phyloP scores from a whole-genome alignment of 2,113 vertebrate genomes.

The Collichthys lucidus region DNA sequence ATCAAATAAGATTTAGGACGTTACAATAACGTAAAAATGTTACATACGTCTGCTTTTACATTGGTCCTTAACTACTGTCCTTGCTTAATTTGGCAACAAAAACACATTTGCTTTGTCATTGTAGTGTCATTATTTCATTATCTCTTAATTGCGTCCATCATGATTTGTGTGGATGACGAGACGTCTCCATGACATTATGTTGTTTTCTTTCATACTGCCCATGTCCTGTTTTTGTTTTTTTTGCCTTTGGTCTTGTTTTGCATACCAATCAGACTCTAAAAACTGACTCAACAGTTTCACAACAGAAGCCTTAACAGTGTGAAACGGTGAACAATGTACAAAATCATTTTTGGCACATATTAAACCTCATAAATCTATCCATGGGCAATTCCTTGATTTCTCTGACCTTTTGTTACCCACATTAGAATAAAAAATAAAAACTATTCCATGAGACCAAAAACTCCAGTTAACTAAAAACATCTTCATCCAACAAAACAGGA shows the following conservation, averaged over 20 bases:
- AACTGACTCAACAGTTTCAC: neutral
- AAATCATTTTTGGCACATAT: conserved; percentile 9
- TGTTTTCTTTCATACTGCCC: neutral
- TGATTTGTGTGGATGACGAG: neutral
- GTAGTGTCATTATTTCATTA: neutral
- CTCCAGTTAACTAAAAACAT: neutral
- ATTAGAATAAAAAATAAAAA: too few species aligned
- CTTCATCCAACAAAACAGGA: neutral
- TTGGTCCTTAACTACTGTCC: neutral
- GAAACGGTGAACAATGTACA: neutral
- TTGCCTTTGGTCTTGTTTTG: neutral
- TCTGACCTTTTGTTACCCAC: neutral
- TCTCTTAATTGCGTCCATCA: neutral
- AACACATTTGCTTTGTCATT: neutral
- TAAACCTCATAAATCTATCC: neutral
- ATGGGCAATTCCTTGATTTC: neutral
- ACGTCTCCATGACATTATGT: neutral
- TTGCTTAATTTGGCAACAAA: neutral
- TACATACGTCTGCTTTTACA: neutral
- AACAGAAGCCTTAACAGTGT: neutral
- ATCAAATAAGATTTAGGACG: neutral
- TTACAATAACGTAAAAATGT: too few species aligned
- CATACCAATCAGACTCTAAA: neutral
- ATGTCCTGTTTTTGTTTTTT: neutral
- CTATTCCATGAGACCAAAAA: too few species aligned